Evolutionary conservation across 2,888 invertebrate species (phyloP).

Genomic region (Rosalia funebris): DNA sequence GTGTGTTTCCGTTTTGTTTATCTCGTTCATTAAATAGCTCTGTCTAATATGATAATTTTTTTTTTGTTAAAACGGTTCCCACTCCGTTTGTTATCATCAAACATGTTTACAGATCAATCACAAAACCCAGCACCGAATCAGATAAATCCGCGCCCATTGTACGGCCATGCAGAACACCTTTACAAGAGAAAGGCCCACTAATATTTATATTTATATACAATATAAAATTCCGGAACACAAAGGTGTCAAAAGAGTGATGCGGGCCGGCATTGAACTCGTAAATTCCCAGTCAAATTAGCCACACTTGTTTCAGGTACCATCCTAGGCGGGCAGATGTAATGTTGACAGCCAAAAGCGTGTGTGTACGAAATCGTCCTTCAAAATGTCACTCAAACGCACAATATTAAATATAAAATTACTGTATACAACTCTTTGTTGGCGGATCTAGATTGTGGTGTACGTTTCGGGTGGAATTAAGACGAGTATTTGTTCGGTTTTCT

Average conservation of each 20-base stretch:
- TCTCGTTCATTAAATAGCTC: no score
- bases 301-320: conserved; percentile 60
- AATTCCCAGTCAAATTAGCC: conserved; percentile 58
- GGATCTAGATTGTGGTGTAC: conserved; percentile 58
- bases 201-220: conserved; percentile 44
- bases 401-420: conserved; percentile 59
- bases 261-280: conserved; percentile 44
- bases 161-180: conserved; percentile 15
- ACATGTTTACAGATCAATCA: no score
- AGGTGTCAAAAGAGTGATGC: conserved; percentile 53
- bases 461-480: conserved; percentile 51
- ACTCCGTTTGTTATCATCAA: no score
- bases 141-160: no score
- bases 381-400: conserved; percentile 55
- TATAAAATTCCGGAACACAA: conserved; percentile 51
- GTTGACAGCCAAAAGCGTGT: conserved; percentile 55
- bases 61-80: no score
- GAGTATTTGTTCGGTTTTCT: conserved; percentile 23
- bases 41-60: no score
- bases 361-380: conserved; percentile 41
- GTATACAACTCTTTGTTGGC: conserved; percentile 56
- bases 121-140: no score
- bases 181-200: conserved; percentile 22
- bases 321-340: conserved; percentile 49
- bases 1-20: no score